Percentiles rank a stretch among this genome's conserved stretches.
Conservation (phyloP, 1,140 invertebrate genomes). For the Aphaenogaster ashmeadi region DNA sequence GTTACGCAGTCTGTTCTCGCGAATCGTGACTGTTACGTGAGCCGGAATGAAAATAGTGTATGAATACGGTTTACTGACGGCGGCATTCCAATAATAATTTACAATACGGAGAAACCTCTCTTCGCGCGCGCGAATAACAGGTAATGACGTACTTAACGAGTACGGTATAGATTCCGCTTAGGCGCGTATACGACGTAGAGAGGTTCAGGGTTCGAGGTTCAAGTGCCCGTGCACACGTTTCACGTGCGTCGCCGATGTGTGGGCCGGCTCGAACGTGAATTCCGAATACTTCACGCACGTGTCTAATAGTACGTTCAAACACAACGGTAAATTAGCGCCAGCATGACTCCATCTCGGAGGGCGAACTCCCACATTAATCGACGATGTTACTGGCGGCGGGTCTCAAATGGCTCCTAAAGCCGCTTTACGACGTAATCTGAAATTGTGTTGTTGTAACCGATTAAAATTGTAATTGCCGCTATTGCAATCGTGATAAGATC, state of each 20-base stretch:
- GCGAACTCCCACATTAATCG: constrained; percentile 59
- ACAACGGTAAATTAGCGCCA: constrained; percentile 74
- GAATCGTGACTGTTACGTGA: constrained; percentile 30
- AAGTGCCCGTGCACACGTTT: constrained; percentile 69
- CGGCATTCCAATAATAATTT: constrained; percentile 55
- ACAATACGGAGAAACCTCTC: constrained; percentile 48
- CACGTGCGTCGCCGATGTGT: constrained; percentile 60
- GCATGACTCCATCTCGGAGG: constrained; percentile 61
- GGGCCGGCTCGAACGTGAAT: constrained; percentile 38
- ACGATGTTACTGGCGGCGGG: constrained; percentile 24
- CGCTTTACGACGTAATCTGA: constrained; percentile 52
- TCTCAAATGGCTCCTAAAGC: constrained; percentile 53
- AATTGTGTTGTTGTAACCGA: constrained; percentile 44
- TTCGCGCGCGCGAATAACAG: constrained; percentile 44
- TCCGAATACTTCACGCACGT: constrained; percentile 61
- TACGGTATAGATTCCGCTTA: constrained; percentile 45
- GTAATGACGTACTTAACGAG: constrained; percentile 59
- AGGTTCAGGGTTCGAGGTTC: constrained; percentile 74
- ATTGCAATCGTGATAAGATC: constrained; percentile 41
- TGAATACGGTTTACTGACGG: constrained; percentile 35
- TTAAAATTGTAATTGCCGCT: constrained; percentile 51
- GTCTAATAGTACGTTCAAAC: constrained; percentile 74
- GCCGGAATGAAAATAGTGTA: constrained; percentile 28
- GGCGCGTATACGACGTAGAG: constrained; percentile 20
- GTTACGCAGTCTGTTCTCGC: constrained; percentile 35